A percentile compares a stretch with the other conserved stretches of the same genome.
These are phyloP conservation scores for Calosoma granatense DNA, from an alignment of 1,140 invertebrate genomes.

Conservation along the genomic window DNA sequence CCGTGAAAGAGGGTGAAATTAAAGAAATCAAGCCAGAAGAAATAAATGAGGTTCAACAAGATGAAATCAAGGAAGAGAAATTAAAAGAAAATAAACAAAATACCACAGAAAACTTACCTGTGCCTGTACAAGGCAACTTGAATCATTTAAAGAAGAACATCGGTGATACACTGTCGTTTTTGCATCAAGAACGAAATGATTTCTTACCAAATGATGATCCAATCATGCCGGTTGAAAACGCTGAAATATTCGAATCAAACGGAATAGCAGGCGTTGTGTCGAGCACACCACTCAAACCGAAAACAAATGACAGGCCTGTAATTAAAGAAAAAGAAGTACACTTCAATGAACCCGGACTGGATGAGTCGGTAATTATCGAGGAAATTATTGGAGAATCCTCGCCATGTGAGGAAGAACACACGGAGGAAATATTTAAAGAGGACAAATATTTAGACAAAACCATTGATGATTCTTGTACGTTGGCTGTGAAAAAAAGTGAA, in stretches of 20 bases:
- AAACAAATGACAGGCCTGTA: background rate
- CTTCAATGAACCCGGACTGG: too few species aligned
- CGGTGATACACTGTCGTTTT: slow-evolving; percentile 30
- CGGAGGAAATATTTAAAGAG: background rate
- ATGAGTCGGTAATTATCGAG: slow-evolving; percentile 15
- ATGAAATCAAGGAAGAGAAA: background rate
- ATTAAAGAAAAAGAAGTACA: background rate
- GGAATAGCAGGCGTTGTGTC: slow-evolving; percentile 21
- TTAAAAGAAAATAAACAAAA: background rate
- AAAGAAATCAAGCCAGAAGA: background rate
- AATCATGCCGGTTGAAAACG: slow-evolving; percentile 30
- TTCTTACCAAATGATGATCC: slow-evolving; percentile 32
- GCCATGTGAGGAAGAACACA: background rate
- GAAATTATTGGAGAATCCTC: background rate
- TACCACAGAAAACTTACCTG: background rate
- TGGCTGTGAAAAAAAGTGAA: slow-evolving; percentile 28
- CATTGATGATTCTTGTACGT: slow-evolving; percentile 24
- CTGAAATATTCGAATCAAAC: slow-evolving; percentile 26
- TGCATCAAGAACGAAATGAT: slow-evolving; percentile 34
- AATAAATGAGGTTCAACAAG: background rate
- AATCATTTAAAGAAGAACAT: slow-evolving; percentile 29
- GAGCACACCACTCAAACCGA: slow-evolving; percentile 19
- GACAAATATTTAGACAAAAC: background rate
- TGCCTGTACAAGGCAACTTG: slow-evolving; percentile 14
- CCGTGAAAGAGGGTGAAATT: background rate